A percentile compares a stretch with the other conserved stretches of the same genome.
phyloP scores from a whole-genome alignment of 1,140 invertebrate genomes.

The Glossosoma conforme region DNA sequence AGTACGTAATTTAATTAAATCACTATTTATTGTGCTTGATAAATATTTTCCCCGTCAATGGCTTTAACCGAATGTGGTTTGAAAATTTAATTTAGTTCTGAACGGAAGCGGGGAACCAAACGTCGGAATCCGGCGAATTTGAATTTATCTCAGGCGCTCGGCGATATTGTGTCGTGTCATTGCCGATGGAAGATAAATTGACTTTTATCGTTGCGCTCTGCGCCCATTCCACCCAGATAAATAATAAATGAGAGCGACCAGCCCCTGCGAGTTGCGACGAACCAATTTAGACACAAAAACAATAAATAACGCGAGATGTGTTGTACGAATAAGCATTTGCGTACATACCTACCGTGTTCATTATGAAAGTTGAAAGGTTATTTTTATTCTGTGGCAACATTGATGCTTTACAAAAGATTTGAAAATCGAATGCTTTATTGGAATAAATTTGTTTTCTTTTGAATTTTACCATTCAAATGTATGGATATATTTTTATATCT shows the following conservation, averaged over 20 bases:
- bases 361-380: too few relatives aligned
- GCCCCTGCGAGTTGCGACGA: constrained; percentile 3
- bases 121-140: constrained; percentile 30
- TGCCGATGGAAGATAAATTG: constrained; percentile 32
- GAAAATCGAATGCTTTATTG: too few relatives aligned
- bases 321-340: too few relatives aligned
- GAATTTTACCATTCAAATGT: too few relatives aligned
- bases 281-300: too few relatives aligned
- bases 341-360: too few relatives aligned
- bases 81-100: constrained; percentile 31
- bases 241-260: constrained; percentile 13
- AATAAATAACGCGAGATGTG: too few relatives aligned
- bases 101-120: constrained; percentile 12
- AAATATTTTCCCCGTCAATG: constrained; percentile 9
- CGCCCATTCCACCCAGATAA: constrained; percentile 5
- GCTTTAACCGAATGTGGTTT: constrained; percentile 21
- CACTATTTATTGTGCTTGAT: not conserved
- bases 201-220: constrained; percentile 28
- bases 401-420: too few relatives aligned
- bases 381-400: too few relatives aligned
- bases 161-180: constrained; percentile 32
- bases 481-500: too few relatives aligned
- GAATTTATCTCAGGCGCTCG: constrained; percentile 31
- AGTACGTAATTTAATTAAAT: too few relatives aligned
- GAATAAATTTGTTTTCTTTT: too few relatives aligned